Percentiles rank a stretch among this genome's conserved stretches.
These are phyloP conservation scores for Corythornis madagascariensis DNA, from an alignment of 2,113 vertebrate species.

Conservation along the genomic window DNA sequence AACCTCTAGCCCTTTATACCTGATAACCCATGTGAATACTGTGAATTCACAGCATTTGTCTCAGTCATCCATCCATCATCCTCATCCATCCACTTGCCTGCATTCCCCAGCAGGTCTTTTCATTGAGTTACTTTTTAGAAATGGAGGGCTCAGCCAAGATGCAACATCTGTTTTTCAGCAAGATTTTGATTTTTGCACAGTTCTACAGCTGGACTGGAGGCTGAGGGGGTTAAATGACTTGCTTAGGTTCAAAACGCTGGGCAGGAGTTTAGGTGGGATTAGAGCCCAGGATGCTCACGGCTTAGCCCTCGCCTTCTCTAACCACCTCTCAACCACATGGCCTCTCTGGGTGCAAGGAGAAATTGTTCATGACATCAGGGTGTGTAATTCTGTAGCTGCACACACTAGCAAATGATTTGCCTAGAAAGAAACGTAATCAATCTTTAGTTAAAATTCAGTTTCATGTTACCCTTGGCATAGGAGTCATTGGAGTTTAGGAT, in stretches of 20 bases:
- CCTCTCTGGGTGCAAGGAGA: slow-evolving; percentile 1
- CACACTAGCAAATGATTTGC: not conserved
- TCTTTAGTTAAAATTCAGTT: slow-evolving; percentile 18
- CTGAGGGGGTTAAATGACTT: slow-evolving; percentile 41
- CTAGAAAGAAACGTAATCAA: slow-evolving; percentile 18
- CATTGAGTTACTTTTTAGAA: not conserved
- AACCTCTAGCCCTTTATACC: not conserved
- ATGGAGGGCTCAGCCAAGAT: not conserved
- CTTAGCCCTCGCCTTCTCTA: not conserved
- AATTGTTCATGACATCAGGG: not conserved
- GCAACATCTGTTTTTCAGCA: slow-evolving; percentile 41
- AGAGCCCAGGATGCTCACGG: slow-evolving; percentile 27
- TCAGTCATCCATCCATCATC: not conserved
- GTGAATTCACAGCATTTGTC: not conserved
- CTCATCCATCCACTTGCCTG: not conserved
- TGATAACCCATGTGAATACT: not conserved
- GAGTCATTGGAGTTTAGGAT: not conserved
- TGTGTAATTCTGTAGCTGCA: not conserved
- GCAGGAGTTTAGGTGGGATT: slow-evolving; percentile 52
- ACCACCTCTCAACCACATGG: not conserved
- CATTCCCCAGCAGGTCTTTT: slow-evolving; percentile 33
- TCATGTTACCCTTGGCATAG: slow-evolving; percentile 24
- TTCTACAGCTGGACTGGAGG: slow-evolving; percentile 30
- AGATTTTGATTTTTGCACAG: not conserved
- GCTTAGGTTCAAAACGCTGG: slow-evolving; percentile 31